Percentiles rank a stretch among this genome's conserved stretches.
These are phyloP conservation scores for Onchidella celtica DNA, from an alignment of 2,888 invertebrate genomes.

Conservation along the genomic window DNA sequence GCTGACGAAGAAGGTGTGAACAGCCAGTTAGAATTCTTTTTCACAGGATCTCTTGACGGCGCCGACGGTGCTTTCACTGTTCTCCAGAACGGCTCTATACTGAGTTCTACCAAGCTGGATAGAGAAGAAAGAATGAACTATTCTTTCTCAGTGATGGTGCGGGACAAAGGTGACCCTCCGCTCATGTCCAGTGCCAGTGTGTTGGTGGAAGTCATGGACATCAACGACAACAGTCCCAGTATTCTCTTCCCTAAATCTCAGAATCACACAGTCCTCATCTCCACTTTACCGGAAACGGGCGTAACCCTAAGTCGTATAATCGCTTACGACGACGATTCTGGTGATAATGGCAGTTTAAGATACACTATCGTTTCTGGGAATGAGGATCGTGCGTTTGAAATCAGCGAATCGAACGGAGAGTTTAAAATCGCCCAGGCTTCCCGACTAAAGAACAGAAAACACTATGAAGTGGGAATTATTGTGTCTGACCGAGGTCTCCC, in stretches of 20 bases:
- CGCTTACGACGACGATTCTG: slow-evolving; percentile 86
- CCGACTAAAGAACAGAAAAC: slow-evolving; percentile 49
- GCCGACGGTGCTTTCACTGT: slow-evolving; percentile 84
- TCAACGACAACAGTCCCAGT: slow-evolving; percentile 93
- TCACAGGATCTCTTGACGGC: slow-evolving; percentile 36
- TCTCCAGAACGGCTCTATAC: slow-evolving; percentile 89
- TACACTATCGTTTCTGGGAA: slow-evolving; percentile 94
- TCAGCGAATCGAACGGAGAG: slow-evolving; percentile 90
- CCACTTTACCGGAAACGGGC: slow-evolving; percentile 53
- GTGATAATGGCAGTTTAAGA: slow-evolving; percentile 92
- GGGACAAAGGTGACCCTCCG: slow-evolving; percentile 86
- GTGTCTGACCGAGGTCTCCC: slow-evolving; percentile 54
- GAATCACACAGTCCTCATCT: slow-evolving; percentile 89
- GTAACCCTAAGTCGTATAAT: slow-evolving; percentile 56
- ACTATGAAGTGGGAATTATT: slow-evolving; percentile 51
- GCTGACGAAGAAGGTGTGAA: slow-evolving; percentile 83
- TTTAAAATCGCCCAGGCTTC: slow-evolving; percentile 85
- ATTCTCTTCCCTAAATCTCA: slow-evolving; percentile 95
- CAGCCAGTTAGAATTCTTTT: slow-evolving; percentile 34
- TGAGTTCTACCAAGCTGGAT: slow-evolving; percentile 91
- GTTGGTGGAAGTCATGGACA: slow-evolving; percentile 93
- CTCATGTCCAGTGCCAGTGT: slow-evolving; percentile 85
- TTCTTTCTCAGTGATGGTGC: slow-evolving; percentile 92
- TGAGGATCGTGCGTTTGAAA: slow-evolving; percentile 78
- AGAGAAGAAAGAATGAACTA: slow-evolving; percentile 89